Evolutionary conservation across 2,797 vertebrate genomes (phyloP).

Genomic region (Ispidina lecontei): DNA sequence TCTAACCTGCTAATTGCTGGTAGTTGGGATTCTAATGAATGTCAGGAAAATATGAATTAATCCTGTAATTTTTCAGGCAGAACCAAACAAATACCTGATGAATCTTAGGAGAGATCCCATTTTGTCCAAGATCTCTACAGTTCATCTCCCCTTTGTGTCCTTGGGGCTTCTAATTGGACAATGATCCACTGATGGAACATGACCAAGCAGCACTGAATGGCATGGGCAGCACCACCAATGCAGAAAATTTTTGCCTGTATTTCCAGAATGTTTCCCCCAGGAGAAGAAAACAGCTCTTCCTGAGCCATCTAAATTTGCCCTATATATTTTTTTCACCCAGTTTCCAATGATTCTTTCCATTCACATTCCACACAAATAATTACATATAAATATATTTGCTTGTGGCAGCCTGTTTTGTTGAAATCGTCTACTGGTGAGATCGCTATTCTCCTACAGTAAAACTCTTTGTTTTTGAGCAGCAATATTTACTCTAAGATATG

Average conservation of each 20-base stretch:
- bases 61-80: not conserved
- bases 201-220: not conserved
- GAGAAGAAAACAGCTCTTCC: not conserved
- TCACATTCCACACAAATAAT: not conserved
- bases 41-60: not conserved
- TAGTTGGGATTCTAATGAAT: not conserved
- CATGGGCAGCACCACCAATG: not conserved
- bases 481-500: constrained; percentile 1
- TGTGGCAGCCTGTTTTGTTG: not conserved
- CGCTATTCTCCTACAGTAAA: not conserved
- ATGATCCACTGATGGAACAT: not conserved
- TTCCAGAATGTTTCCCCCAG: not conserved
- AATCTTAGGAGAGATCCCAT: not conserved
- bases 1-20: not conserved
- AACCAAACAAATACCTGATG: not conserved
- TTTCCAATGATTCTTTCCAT: not conserved
- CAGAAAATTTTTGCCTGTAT: not conserved
- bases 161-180: not conserved
- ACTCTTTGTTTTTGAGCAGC: not conserved
- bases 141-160: not conserved
- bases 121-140: not conserved
- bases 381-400: not conserved
- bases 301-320: not conserved
- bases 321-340: not conserved
- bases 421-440: not conserved